Conservation (phyloP, 92 coral and sea anemone species). For the Bergia puertoricense region DNA sequence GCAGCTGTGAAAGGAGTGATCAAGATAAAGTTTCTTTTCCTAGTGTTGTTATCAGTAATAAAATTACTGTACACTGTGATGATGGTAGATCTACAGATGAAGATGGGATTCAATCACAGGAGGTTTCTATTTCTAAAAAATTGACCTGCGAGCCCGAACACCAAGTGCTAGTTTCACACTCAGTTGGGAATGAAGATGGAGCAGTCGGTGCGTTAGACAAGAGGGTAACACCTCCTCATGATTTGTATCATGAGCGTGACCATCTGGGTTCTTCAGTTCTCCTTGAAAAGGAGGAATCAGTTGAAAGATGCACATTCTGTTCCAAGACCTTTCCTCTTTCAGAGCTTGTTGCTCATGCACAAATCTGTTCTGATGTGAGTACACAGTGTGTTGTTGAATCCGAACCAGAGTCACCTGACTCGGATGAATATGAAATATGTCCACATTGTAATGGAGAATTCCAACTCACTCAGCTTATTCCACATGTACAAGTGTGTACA, state of each 20-base stretch:
- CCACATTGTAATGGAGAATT: conserved; percentile 48
- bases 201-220: not conserved
- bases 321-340: conserved; percentile 35
- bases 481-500: conserved; percentile 46
- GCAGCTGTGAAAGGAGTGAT: conserved; percentile 13
- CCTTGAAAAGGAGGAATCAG: conserved; percentile 48
- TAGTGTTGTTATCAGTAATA: not conserved
- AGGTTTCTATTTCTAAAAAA: not conserved
- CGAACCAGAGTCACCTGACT: not conserved
- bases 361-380: conserved; percentile 42
- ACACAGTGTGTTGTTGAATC: conserved; percentile 22
- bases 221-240: not conserved
- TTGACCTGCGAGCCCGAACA: not conserved
- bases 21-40: conserved; percentile 27
- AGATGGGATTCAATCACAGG: not conserved
- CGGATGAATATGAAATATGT: conserved; percentile 38
- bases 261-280: not conserved
- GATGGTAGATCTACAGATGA: not conserved
- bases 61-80: not conserved
- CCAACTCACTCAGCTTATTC: conserved; percentile 40
- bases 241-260: not conserved
- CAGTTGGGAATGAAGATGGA: not conserved
- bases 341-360: conserved; percentile 43
- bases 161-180: not conserved
- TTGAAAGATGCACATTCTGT: conserved; percentile 59